Percentiles rank a stretch among this genome's conserved stretches.
Conservation (phyloP, 2,888 invertebrate species). For the Drosophila nigricruria region DNA sequence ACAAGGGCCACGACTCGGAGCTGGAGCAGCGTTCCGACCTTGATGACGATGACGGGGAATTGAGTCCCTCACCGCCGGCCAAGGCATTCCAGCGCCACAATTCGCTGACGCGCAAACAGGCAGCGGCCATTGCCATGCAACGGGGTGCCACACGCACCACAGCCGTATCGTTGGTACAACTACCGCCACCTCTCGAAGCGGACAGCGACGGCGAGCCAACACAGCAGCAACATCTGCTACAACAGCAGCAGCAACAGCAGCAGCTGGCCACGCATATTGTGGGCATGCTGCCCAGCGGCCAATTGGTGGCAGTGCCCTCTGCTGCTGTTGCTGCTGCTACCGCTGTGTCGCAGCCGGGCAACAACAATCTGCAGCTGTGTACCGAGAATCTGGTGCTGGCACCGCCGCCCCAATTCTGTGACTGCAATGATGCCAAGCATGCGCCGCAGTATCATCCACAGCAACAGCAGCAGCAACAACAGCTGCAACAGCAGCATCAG, state of each 20-base stretch:
- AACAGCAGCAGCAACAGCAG: slow-evolving; percentile 60
- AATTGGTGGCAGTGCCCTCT: slow-evolving; percentile 75
- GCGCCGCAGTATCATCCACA: slow-evolving; percentile 73
- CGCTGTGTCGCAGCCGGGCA: slow-evolving; percentile 61
- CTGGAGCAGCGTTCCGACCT: slow-evolving; percentile 83
- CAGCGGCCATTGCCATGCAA: slow-evolving; percentile 87
- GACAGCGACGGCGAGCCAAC: slow-evolving; percentile 89
- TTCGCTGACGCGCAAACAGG: slow-evolving; percentile 88
- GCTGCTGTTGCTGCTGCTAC: slow-evolving; percentile 65
- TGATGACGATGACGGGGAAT: slow-evolving; percentile 83
- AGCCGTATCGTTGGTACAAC: slow-evolving; percentile 91
- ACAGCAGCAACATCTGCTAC: slow-evolving; percentile 35
- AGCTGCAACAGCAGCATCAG: slow-evolving; percentile 65
- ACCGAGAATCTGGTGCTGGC: slow-evolving; percentile 89
- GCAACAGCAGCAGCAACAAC: slow-evolving; percentile 79
- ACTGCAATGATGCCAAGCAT: slow-evolving; percentile 87
- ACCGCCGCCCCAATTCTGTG: slow-evolving; percentile 96
- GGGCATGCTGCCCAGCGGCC: slow-evolving; percentile 77
- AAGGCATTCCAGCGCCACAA: slow-evolving; percentile 88
- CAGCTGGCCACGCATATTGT: slow-evolving; percentile 77
- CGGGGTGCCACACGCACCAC: slow-evolving; percentile 87
- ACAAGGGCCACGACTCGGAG: slow-evolving; percentile 80
- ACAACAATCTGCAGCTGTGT: slow-evolving; percentile 78
- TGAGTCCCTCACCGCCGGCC: slow-evolving; percentile 85
- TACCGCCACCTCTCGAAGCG: slow-evolving; percentile 92